Evolutionary conservation across 2,797 vertebrate genomes (phyloP).

Genomic region (Serranus cabrilla): DNA sequence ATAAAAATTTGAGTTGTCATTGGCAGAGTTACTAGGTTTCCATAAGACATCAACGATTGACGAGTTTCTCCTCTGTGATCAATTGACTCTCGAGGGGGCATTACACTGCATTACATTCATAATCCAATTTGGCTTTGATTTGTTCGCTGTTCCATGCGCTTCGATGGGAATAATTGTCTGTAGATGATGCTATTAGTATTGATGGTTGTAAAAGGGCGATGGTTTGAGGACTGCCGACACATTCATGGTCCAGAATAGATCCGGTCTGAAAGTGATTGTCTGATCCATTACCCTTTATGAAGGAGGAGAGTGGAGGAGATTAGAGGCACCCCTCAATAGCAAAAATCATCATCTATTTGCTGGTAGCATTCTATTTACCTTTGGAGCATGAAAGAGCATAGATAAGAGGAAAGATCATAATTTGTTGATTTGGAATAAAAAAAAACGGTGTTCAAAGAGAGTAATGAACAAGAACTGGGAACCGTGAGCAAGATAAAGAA

Average conservation of each 20-base stretch:
- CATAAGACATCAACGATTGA: slow-evolving; percentile 80
- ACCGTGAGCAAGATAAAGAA: neutral
- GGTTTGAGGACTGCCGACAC: slow-evolving; percentile 84
- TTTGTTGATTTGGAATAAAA: slow-evolving; percentile 47
- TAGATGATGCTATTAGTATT: slow-evolving; percentile 89
- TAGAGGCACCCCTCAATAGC: slow-evolving; percentile 56
- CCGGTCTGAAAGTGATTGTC: slow-evolving; percentile 82
- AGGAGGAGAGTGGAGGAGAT: slow-evolving; percentile 71
- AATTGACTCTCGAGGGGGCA: slow-evolving; percentile 85
- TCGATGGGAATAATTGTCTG: slow-evolving; percentile 88
- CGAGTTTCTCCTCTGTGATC: slow-evolving; percentile 84
- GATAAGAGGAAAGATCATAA: slow-evolving; percentile 30
- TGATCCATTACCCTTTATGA: slow-evolving; percentile 85
- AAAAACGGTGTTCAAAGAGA: neutral
- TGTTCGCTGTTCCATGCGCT: slow-evolving; percentile 85
- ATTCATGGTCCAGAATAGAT: slow-evolving; percentile 84
- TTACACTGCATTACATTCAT: slow-evolving; percentile 87
- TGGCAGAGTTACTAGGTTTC: slow-evolving; percentile 70
- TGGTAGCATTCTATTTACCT: slow-evolving; percentile 55
- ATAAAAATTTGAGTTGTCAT: slow-evolving; percentile 52
- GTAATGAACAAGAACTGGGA: slow-evolving; percentile 1
- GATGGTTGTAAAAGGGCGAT: slow-evolving; percentile 85
- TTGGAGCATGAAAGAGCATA: slow-evolving; percentile 36
- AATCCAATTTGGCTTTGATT: slow-evolving; percentile 89
- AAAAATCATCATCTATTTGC: slow-evolving; percentile 72